A percentile compares a stretch with the other conserved stretches of the same genome.
phyloP scores from a whole-genome alignment of 2,888 invertebrate genomes.

The Hymenopus coronatus region DNA sequence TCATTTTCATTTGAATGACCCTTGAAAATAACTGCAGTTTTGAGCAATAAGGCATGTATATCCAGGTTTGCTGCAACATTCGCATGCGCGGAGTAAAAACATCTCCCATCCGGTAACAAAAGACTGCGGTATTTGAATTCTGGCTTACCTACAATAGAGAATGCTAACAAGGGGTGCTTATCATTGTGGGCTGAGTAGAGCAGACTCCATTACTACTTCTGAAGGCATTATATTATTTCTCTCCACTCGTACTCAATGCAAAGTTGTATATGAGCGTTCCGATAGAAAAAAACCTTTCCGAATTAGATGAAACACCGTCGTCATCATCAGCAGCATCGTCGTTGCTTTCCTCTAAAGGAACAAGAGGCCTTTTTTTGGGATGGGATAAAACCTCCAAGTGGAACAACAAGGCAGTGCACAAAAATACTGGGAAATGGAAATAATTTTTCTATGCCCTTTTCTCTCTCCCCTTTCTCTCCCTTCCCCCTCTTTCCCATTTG shows the following conservation, averaged over 20 bases:
- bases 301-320: background rate
- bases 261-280: background rate
- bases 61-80: background rate
- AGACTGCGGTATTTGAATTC: background rate
- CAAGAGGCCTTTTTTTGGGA: background rate
- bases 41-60: background rate
- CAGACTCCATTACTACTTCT: background rate
- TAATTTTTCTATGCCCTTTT: conserved; percentile 7
- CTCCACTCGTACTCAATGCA: background rate
- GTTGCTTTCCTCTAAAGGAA: background rate
- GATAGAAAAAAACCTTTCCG: background rate
- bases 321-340: background rate
- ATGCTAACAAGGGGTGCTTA: background rate
- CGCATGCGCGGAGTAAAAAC: background rate
- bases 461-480: background rate
- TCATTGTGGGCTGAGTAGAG: background rate
- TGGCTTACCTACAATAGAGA: background rate
- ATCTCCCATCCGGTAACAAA: background rate
- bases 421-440: conserved; percentile 7
- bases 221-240: background rate
- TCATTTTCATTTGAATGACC: background rate
- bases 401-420: conserved; percentile 1
- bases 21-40: background rate
- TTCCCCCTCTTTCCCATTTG: background rate
- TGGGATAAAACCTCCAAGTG: background rate